Conservation (phyloP, 1,140 invertebrate species). For the Neodiprion virginianus region DNA sequence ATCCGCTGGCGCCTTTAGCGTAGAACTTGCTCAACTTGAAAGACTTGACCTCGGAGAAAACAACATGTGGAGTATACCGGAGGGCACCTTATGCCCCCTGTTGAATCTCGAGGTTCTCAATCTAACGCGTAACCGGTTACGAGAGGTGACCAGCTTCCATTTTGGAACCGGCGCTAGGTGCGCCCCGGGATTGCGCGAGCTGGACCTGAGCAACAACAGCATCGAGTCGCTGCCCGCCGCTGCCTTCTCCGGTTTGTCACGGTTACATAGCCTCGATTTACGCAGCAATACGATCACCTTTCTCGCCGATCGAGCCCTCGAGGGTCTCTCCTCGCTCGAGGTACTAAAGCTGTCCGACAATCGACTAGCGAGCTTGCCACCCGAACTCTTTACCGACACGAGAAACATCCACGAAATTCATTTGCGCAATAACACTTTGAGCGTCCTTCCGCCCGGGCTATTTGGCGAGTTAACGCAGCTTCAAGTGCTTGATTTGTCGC, state of each 20-base stretch:
- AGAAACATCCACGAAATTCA: constrained; percentile 83
- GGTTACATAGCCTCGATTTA: constrained; percentile 68
- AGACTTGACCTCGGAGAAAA: constrained; percentile 86
- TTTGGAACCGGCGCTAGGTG: constrained; percentile 74
- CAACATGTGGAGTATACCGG: constrained; percentile 85
- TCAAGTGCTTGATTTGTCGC: constrained; percentile 81
- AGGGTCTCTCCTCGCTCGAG: constrained; percentile 77
- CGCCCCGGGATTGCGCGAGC: constrained; percentile 72
- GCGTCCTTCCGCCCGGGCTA: constrained; percentile 83
- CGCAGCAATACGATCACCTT: constrained; percentile 74
- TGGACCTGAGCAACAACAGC: constrained; percentile 85
- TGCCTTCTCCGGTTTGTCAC: constrained; percentile 74
- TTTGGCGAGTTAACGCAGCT: constrained; percentile 84
- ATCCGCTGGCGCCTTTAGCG: constrained; percentile 75
- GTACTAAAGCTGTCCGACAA: constrained; percentile 84
- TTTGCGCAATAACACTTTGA: constrained; percentile 86
- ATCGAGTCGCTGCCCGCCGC: constrained; percentile 80
- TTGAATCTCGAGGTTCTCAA: constrained; percentile 79
- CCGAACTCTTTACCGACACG: constrained; percentile 81
- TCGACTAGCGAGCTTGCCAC: constrained; percentile 80
- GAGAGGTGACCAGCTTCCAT: constrained; percentile 78
- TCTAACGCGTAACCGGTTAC: constrained; percentile 80
- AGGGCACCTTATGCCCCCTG: constrained; percentile 81
- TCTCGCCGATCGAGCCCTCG: constrained; percentile 82
- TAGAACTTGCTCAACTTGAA: constrained; percentile 76